A percentile compares a stretch with the other conserved stretches of the same genome.
phyloP scores from a whole-genome alignment of 2,113 vertebrate species.

The Phoxinus phoxinus region DNA sequence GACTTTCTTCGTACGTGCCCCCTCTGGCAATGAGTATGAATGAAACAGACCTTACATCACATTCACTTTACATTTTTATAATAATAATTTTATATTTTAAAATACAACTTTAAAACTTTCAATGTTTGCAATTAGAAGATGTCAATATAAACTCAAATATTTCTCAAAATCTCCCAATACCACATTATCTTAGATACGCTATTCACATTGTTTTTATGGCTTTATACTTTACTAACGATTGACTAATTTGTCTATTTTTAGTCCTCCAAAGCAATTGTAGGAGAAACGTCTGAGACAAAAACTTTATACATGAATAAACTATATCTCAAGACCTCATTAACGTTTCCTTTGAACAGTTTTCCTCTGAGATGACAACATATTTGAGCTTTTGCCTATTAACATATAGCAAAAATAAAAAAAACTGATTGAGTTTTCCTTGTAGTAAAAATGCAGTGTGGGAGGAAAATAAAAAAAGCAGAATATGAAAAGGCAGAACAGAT shows the following conservation, averaged over 20 bases:
- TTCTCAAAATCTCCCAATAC: background rate
- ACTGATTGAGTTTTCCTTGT: slow-evolving; percentile 3
- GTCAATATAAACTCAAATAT: background rate
- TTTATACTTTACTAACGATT: background rate
- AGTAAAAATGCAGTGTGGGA: background rate
- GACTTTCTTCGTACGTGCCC: too few relatives aligned
- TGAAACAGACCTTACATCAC: too few relatives aligned
- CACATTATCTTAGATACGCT: background rate
- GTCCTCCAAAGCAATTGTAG: too few relatives aligned
- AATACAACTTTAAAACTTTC: too few relatives aligned
- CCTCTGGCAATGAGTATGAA: too few relatives aligned
- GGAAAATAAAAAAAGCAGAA: background rate
- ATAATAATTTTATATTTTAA: too few relatives aligned
- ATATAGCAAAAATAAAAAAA: background rate
- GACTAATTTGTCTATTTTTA: slow-evolving; percentile 3
- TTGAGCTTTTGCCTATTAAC: slow-evolving; percentile 10
- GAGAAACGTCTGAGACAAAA: background rate
- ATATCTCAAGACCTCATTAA: background rate
- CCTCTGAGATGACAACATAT: slow-evolving; percentile 23
- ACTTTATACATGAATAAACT: background rate
- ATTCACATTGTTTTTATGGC: background rate
- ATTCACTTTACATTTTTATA: too few relatives aligned
- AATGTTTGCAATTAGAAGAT: background rate
- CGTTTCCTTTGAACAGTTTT: background rate
- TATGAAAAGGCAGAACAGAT: background rate